These are phyloP conservation scores for Chloroclysta siterata DNA, from an alignment of 2,888 invertebrate species.

Conservation along the genomic window DNA sequence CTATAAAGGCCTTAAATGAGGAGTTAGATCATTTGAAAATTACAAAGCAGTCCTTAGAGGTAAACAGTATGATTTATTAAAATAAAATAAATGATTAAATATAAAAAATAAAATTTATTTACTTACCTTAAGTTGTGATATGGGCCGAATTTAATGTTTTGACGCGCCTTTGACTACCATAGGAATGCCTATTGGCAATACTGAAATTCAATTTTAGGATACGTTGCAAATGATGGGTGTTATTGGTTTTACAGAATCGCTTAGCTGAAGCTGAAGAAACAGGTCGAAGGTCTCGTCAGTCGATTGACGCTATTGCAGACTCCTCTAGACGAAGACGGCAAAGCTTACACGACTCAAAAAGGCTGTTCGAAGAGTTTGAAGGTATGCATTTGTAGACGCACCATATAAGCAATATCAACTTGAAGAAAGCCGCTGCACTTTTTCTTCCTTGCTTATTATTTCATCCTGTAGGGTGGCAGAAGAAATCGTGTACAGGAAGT, in stretches of 20 bases:
- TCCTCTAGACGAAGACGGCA: conserved; percentile 56
- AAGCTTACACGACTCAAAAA: conserved; percentile 67
- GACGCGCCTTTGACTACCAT: no score
- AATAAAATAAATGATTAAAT: no score
- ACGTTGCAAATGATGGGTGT: not conserved
- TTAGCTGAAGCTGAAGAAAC: conserved; percentile 55
- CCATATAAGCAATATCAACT: no score
- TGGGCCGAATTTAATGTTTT: no score
- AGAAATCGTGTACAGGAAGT: no score
- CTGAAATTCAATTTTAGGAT: no score
- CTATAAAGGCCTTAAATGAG: conserved; percentile 46
- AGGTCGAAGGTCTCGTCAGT: conserved; percentile 44
- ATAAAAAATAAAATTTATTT: no score
- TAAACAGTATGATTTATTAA: conserved; percentile 32
- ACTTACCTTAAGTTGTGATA: no score
- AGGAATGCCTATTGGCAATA: no score
- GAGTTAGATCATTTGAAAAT: conserved; percentile 61
- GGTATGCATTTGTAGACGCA: conserved; percentile 33
- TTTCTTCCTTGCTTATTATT: no score
- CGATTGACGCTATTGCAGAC: conserved; percentile 49
- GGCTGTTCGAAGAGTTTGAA: conserved; percentile 52
- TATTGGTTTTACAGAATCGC: conserved; percentile 51
- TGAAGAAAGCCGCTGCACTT: no score
- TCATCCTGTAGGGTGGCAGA: no score
- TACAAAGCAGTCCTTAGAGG: conserved; percentile 60